Percentiles rank a stretch among this genome's conserved stretches.
These are phyloP conservation scores for Agelaius phoeniceus DNA, from an alignment of 2,113 vertebrate species.

Conservation along the genomic window DNA sequence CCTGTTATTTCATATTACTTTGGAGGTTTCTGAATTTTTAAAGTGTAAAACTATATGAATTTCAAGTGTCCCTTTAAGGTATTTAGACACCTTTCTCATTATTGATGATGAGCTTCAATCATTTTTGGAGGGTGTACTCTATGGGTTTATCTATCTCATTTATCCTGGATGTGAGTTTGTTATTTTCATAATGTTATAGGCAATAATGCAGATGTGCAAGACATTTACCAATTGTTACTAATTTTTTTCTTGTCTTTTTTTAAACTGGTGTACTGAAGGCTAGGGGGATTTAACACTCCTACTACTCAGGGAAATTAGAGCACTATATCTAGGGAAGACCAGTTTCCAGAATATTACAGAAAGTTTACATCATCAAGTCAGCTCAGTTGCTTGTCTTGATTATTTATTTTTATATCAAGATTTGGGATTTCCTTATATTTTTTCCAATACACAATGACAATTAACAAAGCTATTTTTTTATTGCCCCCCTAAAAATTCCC, in stretches of 20 bases:
- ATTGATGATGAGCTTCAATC: conserved; percentile 54
- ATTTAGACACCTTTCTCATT: conserved; percentile 61
- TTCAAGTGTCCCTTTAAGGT: conserved; percentile 61
- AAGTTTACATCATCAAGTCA: background rate
- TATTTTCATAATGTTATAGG: conserved; percentile 41
- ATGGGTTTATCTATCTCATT: conserved; percentile 55
- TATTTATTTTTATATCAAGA: background rate
- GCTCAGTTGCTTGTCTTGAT: background rate
- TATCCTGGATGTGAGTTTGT: conserved; percentile 40
- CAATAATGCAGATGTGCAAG: conserved; percentile 67
- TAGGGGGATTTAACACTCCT: conserved; percentile 29
- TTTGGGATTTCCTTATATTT: background rate
- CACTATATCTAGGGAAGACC: background rate
- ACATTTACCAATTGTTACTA: conserved; percentile 47
- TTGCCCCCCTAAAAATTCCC: background rate
- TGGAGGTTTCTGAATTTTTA: conserved; percentile 30
- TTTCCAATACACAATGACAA: background rate
- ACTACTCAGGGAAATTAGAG: background rate
- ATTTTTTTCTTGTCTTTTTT: background rate
- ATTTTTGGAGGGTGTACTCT: conserved; percentile 45
- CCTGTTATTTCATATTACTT: conserved; percentile 36
- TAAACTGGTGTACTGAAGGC: background rate
- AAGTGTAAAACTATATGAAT: conserved; percentile 53
- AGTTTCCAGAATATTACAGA: background rate
- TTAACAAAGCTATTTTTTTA: background rate